These are phyloP conservation scores for Eulacestoma nigropectus DNA, from an alignment of 2,113 vertebrate species.

Conservation along the genomic window DNA sequence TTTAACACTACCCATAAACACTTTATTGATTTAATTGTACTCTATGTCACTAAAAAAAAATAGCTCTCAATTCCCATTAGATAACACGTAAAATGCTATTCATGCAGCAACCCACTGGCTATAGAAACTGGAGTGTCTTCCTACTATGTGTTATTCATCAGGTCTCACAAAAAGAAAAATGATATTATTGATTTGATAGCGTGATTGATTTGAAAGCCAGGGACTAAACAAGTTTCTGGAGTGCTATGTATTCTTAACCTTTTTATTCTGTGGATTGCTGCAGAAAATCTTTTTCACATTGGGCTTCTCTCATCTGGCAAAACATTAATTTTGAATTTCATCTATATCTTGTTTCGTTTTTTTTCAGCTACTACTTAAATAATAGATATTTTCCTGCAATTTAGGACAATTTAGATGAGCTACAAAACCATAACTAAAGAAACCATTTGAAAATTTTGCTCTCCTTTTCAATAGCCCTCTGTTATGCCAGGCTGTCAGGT, in stretches of 20 bases:
- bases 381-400: not conserved
- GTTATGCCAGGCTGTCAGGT: not conserved
- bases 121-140: not conserved
- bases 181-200: not conserved
- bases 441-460: not conserved
- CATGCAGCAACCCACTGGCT: not conserved
- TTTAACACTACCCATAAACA: not conserved
- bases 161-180: not conserved
- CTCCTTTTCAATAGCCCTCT: not conserved
- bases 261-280: not conserved
- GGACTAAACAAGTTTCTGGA: not conserved
- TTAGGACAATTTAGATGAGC: not conserved
- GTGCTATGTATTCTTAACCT: not conserved
- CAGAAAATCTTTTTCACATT: not conserved
- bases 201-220: conserved; percentile 1
- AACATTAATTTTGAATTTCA: not conserved
- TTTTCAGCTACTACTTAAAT: not conserved
- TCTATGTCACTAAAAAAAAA: conserved; percentile 25
- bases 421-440: not conserved
- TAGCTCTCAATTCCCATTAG: not conserved
- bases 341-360: not conserved
- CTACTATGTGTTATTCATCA: not conserved
- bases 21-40: conserved; percentile 30
- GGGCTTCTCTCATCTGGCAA: not conserved
- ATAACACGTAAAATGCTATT: conserved; percentile 7